Evolutionary conservation across 2,797 vertebrate genomes (phyloP).

Genomic region (Leuciscus waleckii): DNA sequence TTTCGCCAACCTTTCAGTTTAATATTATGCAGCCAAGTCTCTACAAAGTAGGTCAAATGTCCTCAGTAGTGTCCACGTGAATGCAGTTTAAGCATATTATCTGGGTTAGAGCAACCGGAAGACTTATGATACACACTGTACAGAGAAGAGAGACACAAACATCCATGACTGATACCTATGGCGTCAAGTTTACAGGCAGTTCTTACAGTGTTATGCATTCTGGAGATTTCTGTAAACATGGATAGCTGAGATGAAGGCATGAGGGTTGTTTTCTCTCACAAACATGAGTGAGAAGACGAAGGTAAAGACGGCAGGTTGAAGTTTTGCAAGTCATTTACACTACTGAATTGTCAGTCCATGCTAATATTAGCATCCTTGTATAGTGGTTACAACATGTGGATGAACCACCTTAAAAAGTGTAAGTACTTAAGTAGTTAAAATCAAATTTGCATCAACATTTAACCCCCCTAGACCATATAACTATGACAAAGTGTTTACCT

Average conservation of each 20-base stretch:
- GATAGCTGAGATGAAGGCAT: slow-evolving; percentile 46
- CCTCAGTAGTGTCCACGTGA: neutral
- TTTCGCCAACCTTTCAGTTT: slow-evolving; percentile 1
- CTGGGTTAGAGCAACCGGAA: slow-evolving; percentile 54
- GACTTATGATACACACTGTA: slow-evolving; percentile 57
- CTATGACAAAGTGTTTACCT: slow-evolving; percentile 4
- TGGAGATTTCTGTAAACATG: slow-evolving; percentile 48
- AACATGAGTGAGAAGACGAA: neutral
- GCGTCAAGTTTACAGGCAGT: slow-evolving; percentile 24
- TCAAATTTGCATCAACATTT: neutral
- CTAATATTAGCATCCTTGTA: neutral
- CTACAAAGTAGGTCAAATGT: neutral
- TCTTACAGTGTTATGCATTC: slow-evolving; percentile 35
- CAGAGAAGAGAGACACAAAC: slow-evolving; percentile 33
- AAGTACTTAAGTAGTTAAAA: neutral
- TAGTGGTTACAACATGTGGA: neutral
- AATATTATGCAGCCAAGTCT: slow-evolving; percentile 24
- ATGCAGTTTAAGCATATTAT: slow-evolving; percentile 16
- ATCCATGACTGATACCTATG: slow-evolving; percentile 26
- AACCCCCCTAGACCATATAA: neutral
- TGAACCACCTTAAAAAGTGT: slow-evolving; percentile 8
- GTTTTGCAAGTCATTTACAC: slow-evolving; percentile 27
- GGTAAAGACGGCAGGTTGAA: slow-evolving; percentile 16
- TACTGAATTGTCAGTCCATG: slow-evolving; percentile 6
- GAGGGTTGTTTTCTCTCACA: neutral